These are phyloP conservation scores for Machimus atricapillus DNA, from an alignment of 2,888 invertebrate genomes.

Conservation along the genomic window DNA sequence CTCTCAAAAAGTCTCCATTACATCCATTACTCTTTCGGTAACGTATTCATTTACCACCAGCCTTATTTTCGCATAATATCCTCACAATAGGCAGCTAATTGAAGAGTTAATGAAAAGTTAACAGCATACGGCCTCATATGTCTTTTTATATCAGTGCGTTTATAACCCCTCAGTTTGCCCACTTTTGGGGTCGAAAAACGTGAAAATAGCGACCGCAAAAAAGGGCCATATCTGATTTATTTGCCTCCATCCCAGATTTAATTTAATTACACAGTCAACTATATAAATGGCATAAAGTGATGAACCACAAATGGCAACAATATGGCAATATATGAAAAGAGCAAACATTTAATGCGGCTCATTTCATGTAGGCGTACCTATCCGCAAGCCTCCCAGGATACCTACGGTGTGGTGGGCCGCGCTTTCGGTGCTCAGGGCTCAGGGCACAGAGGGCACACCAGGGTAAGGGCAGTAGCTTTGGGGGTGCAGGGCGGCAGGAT, in stretches of 20 bases:
- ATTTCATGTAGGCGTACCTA: slow-evolving; percentile 35
- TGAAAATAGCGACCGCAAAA: slow-evolving; percentile 12
- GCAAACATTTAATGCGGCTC: slow-evolving; percentile 44
- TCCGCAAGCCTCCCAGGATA: slow-evolving; percentile 11
- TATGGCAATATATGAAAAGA: slow-evolving; percentile 42
- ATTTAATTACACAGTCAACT: slow-evolving; percentile 37
- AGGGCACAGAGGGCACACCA: neutral
- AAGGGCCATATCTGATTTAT: slow-evolving; percentile 37
- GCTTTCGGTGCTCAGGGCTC: neutral
- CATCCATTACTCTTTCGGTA: slow-evolving; percentile 18
- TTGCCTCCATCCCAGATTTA: slow-evolving; percentile 38
- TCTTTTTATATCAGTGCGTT: slow-evolving; percentile 5
- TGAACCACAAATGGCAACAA: slow-evolving; percentile 43
- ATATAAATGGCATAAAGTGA: slow-evolving; percentile 42
- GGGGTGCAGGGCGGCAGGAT: neutral
- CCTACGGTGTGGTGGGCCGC: neutral
- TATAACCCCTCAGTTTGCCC: neutral
- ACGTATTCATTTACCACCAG: slow-evolving; percentile 10
- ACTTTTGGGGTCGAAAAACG: neutral
- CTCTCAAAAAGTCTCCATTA: slow-evolving; percentile 23
- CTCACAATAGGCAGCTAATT: slow-evolving; percentile 37
- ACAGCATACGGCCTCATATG: slow-evolving; percentile 5
- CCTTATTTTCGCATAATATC: slow-evolving; percentile 27
- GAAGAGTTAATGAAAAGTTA: slow-evolving; percentile 37
- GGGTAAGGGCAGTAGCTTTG: neutral